Base-by-base conservation (phyloP, 2,888 invertebrate genomes). In the Dermolepida albohirtum region DNA sequence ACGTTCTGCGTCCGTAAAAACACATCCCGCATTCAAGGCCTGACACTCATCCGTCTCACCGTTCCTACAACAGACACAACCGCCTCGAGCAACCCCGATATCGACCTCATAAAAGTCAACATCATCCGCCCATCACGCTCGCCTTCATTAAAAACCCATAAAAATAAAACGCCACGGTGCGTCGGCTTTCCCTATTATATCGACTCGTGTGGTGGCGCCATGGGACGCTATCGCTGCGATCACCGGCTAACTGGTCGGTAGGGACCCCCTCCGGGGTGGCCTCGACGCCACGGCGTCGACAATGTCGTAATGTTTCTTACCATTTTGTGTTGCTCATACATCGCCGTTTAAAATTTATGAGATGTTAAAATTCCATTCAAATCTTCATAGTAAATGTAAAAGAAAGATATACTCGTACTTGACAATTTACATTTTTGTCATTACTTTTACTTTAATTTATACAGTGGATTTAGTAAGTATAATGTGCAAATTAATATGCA, bases 71-170 rank as follows among this genome's bases (percentile, higher is more conserved):
- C 44, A 5, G 6, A 5, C 50, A 10, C 22, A 34, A 34, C 34
- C 34, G 34, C 34, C 34, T 34, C 34, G 34, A 8, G 6, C 34
- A 34, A 8, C 27, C 59, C 29, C 44, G 16, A 59, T 44, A 47
- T 29, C 62, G 67, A 64, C 47, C 64, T 63, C 68, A 52, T 66
- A 72, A 75, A 73, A 72, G 69, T 68, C 70, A 47, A 74, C 72
- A 70, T 73, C 73, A 69, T 74, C 72, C 72, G 67, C 66, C 70
- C 71, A 71, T 74, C 72, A 70, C 72, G 50, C 59, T 72, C 71
- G 75, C 75, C 78, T 80, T 80, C 80, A 81, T 81, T 79, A 80
- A 80, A 80, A 78, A 75, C 75, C 74, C 77, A 78, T 80, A 79
- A 80, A 79, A 77, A 73, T 69, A 72, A 74, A 73, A 17, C 47